Conservation (phyloP, 1,140 invertebrate genomes). For the Phymastichus coffea region DNA sequence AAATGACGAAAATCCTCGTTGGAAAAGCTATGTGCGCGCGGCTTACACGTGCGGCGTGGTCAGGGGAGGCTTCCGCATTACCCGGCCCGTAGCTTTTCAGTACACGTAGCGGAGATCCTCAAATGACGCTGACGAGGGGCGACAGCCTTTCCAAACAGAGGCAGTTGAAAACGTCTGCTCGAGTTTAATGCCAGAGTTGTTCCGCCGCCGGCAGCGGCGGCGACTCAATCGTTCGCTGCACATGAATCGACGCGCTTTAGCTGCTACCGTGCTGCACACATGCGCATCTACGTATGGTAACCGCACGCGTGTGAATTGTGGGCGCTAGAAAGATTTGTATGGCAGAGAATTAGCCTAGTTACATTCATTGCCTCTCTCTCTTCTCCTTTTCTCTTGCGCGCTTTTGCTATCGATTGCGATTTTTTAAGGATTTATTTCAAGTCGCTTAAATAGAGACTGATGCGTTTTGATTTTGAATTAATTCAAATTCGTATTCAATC, state of each 20-base stretch:
- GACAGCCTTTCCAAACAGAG: constrained; percentile 52
- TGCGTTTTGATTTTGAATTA: too few relatives aligned
- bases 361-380: neutral
- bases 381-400: too few relatives aligned
- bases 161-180: constrained; percentile 53
- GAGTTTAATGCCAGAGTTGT: constrained; percentile 51
- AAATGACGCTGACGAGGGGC: constrained; percentile 48
- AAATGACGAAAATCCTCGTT: too few relatives aligned
- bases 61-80: constrained; percentile 45
- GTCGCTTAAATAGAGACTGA: too few relatives aligned
- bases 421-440: too few relatives aligned
- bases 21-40: constrained; percentile 37
- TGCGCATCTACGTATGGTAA: neutral
- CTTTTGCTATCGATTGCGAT: too few relatives aligned
- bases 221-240: neutral
- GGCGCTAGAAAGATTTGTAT: neutral
- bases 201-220: constrained; percentile 8
- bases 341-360: neutral
- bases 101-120: constrained; percentile 31
- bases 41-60: constrained; percentile 37
- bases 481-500: too few relatives aligned
- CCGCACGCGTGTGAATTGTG: neutral
- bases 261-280: neutral
- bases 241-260: neutral
- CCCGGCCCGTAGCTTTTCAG: constrained; percentile 22